These are phyloP conservation scores for Vanacampus margaritifer DNA, from an alignment of 2,113 vertebrate species.

Conservation along the genomic window DNA sequence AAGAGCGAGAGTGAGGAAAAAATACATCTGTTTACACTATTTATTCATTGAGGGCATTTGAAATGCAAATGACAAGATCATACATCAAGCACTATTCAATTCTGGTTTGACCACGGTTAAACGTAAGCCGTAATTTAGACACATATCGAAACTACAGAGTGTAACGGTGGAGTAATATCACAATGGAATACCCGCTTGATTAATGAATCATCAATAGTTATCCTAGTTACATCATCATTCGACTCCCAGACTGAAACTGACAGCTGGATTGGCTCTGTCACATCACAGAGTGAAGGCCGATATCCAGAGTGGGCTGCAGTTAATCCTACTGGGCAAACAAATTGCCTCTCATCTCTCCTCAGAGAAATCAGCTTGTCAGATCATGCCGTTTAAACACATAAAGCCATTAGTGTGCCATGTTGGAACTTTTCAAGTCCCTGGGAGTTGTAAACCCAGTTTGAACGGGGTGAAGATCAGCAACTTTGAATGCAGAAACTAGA, in stretches of 20 bases:
- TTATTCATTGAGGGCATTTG: too few relatives aligned
- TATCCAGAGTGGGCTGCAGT: constrained; percentile 27
- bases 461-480: constrained; percentile 29
- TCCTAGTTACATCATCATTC: constrained; percentile 16
- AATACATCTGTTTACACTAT: not conserved
- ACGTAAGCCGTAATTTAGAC: not conserved
- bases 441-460: constrained; percentile 41
- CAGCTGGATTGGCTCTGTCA: constrained; percentile 52
- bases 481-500: constrained; percentile 34
- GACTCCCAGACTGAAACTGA: constrained; percentile 6
- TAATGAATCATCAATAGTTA: constrained; percentile 15
- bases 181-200: constrained; percentile 9
- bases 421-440: constrained; percentile 32
- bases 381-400: constrained; percentile 46
- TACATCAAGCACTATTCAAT: too few relatives aligned
- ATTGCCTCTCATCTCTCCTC: constrained; percentile 57
- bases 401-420: constrained; percentile 53
- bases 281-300: constrained; percentile 24
- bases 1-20: not conserved
- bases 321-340: constrained; percentile 54
- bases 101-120: too few relatives aligned
- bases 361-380: constrained; percentile 60
- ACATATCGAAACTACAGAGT: not conserved
- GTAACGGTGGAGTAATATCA: not conserved
- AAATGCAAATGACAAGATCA: too few relatives aligned